Percentiles rank a stretch among this genome's conserved stretches.
These are phyloP conservation scores for Idaea dimidiata DNA, from an alignment of 2,888 invertebrate genomes.

Conservation along the genomic window DNA sequence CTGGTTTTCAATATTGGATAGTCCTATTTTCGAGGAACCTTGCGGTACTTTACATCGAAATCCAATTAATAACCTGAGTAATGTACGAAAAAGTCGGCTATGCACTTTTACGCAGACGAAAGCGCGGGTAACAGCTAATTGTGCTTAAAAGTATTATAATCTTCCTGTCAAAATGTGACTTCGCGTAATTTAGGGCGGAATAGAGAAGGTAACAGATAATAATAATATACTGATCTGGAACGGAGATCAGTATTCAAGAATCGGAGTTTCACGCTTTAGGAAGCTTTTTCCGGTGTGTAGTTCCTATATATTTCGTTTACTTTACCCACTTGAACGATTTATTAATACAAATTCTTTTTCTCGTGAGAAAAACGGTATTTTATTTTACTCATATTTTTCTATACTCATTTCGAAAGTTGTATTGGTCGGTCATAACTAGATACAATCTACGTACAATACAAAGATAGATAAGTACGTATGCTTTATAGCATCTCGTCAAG, in stretches of 20 bases:
- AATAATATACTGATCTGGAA: conserved; percentile 11
- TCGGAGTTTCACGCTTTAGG: conserved; percentile 3
- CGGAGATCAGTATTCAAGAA: conserved; percentile 10
- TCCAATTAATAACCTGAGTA: too few species aligned
- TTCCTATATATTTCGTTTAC: neutral
- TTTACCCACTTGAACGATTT: neutral
- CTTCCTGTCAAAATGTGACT: conserved; percentile 6
- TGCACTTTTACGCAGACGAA: too few species aligned
- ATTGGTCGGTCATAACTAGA: too few species aligned
- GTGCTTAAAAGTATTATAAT: neutral
- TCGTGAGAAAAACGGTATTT: neutral
- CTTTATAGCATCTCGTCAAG: too few species aligned
- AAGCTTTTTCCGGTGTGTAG: conserved; percentile 6
- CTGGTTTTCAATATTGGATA: too few species aligned
- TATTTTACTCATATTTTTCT: neutral
- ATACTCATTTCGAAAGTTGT: neutral
- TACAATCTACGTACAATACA: neutral
- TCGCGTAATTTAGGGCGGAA: conserved; percentile 7
- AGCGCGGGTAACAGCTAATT: too few species aligned
- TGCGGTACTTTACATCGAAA: too few species aligned
- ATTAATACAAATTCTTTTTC: neutral
- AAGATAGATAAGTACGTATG: too few species aligned
- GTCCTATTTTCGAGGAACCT: too few species aligned
- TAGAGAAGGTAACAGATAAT: conserved; percentile 13
- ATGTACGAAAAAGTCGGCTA: too few species aligned